Base-by-base conservation (phyloP, 2,113 vertebrate species). In the Sebastes fasciatus region DNA sequence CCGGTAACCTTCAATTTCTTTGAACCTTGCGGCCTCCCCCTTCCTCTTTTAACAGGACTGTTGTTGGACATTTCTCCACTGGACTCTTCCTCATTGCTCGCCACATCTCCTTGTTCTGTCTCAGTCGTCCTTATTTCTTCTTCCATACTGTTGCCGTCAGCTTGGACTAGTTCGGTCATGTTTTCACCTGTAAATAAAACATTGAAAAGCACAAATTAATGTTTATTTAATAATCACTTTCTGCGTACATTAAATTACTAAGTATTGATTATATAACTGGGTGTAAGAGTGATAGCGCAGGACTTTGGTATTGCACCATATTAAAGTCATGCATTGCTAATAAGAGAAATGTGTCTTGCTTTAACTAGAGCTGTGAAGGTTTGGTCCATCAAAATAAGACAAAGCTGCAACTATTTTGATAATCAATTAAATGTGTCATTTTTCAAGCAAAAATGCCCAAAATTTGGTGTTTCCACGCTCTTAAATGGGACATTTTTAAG, bases 1-100 rank as follows among this genome's bases (percentile, higher is more conserved):
- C 49, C 86, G 34, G 34, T 34, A 34, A 89, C 82, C 7, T 88
- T 85, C 43, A 85, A 13, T 51, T 93, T 91, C 79, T 91, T 94
- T 48, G 89, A 84, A 7, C 88, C 80, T 23, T 88, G 85, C 0
- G 92, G 72, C 74, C 82, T 83, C 11, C 90, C 92, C 40, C 84
- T 79, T 65, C 70, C 84, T 70, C 78, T 89, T 86, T 90, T 93
- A 21, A 34, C 7, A 2, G 82, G 82, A 66, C 11, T 85, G 17
- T 40, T n/a, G 6, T 42, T 80, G 54, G 87, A n/a, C 2, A 57
- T 40, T 14, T 85, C 84, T 11, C 3, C 73, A n/a, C 64, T 66
- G 11, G 88, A 54, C 46, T 86, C 79, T 6, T 8, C 87, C 52
- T 88, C 73, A 60, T 63, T 81, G 68, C 3, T 87, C 8, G 23